Base-by-base conservation (phyloP, 2,797 vertebrate genomes). In the Esox lucius region DNA sequence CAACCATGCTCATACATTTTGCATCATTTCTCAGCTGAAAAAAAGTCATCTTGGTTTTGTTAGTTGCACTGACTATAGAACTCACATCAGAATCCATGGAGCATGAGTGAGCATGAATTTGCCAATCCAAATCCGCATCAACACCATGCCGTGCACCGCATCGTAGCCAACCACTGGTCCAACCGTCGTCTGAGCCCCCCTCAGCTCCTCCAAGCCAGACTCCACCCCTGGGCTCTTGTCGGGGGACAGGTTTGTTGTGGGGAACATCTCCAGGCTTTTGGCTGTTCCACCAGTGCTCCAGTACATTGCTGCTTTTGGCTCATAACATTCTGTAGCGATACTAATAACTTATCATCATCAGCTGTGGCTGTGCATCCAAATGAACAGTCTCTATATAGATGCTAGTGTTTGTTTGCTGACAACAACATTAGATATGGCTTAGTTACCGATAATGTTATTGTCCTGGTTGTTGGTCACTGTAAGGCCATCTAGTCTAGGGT, bases 101-200 rank as follows among this genome's bases (percentile, higher is more conserved):
- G 86, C 85, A 89, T 91, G 87, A 87, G 81, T 75, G 72, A 79
- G 87, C 88, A 90, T 91, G 88, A 77, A 83, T 80, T 51, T 49
- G 68, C 48, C 68, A 28, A 76, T 84, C 13, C 56, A 48, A 70
- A 83, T 77, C 79, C 71, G 49, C 77, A 71, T 78, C 81, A 81
- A 75, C 82, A 56, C 73, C 82, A 73, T 56, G 75, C 75, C 80
- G 75, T 78, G 80, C 67, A 35, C 59, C 39, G 76, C 67, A 31
- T 56, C 62, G 77, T 71, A 64, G 73, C 51, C 78, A 56, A 80
- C 80, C 59, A 78, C 64, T 73, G n/a, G 67, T 78, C 73, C 74
- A 51, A 72, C 73, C 24, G 9, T 39, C 65, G 19, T 22, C 39
- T 33, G 7, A 7, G 65, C 28, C 48, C 71, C n/a, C 1, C 68